Conservation (phyloP, 1,140 invertebrate species). For the Nasonia vitripennis region DNA sequence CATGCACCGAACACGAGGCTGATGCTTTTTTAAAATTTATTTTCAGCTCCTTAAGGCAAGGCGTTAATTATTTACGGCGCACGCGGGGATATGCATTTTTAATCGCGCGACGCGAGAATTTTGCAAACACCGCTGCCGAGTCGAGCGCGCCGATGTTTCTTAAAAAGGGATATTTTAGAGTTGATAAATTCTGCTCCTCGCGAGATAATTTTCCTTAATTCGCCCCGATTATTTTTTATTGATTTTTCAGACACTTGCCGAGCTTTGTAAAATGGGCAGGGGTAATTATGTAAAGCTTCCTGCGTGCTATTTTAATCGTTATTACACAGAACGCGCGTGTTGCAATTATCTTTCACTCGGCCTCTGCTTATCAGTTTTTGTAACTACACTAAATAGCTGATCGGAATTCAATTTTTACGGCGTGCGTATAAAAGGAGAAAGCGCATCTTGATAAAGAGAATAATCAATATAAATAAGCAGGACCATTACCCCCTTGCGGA, state of each 20-base stretch:
- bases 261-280: not conserved
- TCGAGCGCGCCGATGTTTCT: not conserved
- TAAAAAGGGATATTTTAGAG: not conserved
- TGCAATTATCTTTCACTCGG: not conserved
- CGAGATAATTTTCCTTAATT: not conserved
- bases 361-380: not conserved
- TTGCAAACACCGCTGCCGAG: too few relatives aligned
- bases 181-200: not conserved
- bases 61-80: not conserved
- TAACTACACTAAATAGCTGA: not conserved
- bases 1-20: not conserved
- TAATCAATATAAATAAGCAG: slow-evolving; percentile 3
- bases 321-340: not conserved
- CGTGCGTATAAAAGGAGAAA: too few relatives aligned
- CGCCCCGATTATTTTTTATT: not conserved
- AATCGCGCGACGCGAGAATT: not conserved
- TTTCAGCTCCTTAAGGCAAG: not conserved
- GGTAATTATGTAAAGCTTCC: not conserved
- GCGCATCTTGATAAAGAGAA: not conserved
- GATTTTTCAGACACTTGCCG: not conserved
- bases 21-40: not conserved
- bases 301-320: not conserved
- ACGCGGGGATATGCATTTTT: not conserved
- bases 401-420: too few relatives aligned
- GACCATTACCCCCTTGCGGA: not conserved